Base-by-base conservation (phyloP, 2,113 vertebrate species). In the Sprattus sprattus region DNA sequence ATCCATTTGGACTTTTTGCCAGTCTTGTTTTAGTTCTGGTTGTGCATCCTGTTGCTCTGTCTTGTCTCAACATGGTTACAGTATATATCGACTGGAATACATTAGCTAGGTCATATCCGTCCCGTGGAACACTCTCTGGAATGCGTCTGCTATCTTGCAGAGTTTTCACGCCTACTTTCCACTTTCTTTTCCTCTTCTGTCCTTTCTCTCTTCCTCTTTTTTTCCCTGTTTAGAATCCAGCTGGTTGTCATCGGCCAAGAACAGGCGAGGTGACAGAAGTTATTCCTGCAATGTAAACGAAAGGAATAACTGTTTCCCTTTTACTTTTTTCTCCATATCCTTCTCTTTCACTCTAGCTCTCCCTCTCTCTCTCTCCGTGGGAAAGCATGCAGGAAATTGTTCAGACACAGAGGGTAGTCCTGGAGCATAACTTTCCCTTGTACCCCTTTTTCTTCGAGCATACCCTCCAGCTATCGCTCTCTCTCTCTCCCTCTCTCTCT, bases 161-260 rank as follows among this genome's bases (percentile, higher is more conserved):
- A 2, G n/a, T 20, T 86, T 39, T 50, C 39, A 67, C 20, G 81
- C 57, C 32, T 54, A 49, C 18, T 54, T 50, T 22, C 13, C 13
- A 49, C 44, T 45, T 80, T 64, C 84, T 57, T 20, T 60, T 83
- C 60, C 3, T 78, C 52, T 54, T 67, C 54, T 60, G 13, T 64
- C 47, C 47, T 60, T 54, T 67, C 54, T 60, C 0, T 3, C 67
- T 47, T 82, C 25, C 75, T 82, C 82, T 11, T 85, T 20, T 75
- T 46, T 6, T 60, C 22, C 54, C 54, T 60, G 54, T 60, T 28
- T 81, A 49, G 57, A 39, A 85, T 88, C 88, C 93, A 93, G 91
- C 92, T 94, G 93, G 87, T 89, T 84, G 90, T 89, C 82, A 60
- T 94, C 93, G 89, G 85, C 45, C 60, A 85, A 86, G 84, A 86